A percentile compares a stretch with the other conserved stretches of the same genome.
Conservation (phyloP, 2,113 vertebrate genomes). For the Rhinopomastus cyanomelas region DNA sequence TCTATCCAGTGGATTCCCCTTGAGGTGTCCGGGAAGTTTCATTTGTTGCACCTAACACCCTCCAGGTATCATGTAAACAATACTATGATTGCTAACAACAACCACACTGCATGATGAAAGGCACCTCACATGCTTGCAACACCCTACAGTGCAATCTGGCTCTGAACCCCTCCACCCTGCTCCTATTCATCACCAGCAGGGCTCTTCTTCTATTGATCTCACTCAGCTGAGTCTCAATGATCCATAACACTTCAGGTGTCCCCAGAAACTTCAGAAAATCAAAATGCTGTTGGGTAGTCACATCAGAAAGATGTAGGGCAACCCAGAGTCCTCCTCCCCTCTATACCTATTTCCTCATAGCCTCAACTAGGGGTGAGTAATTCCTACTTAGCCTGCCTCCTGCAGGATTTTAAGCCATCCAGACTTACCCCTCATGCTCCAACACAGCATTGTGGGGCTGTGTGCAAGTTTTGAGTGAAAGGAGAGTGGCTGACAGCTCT, state of each 20-base stretch:
- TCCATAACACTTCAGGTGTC: background rate
- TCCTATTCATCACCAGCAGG: background rate
- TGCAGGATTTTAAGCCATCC: background rate
- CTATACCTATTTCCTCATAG: background rate
- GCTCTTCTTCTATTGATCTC: background rate
- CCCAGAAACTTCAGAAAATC: background rate
- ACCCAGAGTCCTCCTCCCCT: background rate
- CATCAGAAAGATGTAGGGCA: background rate
- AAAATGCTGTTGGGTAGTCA: background rate
- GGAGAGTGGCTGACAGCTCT: background rate
- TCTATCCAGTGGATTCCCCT: background rate
- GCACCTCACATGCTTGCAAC: background rate
- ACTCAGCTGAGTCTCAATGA: background rate
- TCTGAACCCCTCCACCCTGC: background rate
- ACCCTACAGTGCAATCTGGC: background rate
- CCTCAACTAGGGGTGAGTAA: background rate
- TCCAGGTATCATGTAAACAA: background rate
- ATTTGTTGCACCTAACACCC: background rate
- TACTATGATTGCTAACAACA: background rate
- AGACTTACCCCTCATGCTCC: background rate
- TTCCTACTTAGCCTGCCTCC: background rate
- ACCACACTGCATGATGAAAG: accelerated
- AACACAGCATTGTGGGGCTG: background rate
- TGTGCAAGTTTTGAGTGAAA: background rate
- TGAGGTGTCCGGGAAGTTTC: background rate